Evolutionary conservation across 2,113 vertebrate genomes (phyloP), one percentile per base, ranked within the genome.

Genomic region (Coreoperca whiteheadi): DNA sequence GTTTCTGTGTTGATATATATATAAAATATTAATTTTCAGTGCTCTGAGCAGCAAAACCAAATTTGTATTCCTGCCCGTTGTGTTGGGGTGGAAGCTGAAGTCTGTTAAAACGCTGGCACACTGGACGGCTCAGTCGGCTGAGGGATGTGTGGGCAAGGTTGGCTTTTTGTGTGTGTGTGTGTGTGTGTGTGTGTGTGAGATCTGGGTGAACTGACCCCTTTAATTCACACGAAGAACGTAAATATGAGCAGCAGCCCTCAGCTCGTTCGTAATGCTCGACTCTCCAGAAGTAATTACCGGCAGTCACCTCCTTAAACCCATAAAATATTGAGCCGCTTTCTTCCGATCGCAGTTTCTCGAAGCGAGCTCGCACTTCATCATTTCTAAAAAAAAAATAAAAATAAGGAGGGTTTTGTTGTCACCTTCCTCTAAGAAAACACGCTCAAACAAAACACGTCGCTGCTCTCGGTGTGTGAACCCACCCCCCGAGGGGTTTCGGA

Each of bases 401-500:
- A n/a, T n/a, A n/a, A n/a, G n/a, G 37, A 63, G 39, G 5, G n/a
- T 30, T 46, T 39, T 63, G 18, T 77, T n/a, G 39, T 83, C 77
- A 83, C 77, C 71, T 83, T 54, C 66, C 12, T 15, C 21, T 2
- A 34, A 39, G 21, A 53, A 50, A 82, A 69, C 48, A 64, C 32
- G 2, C 50, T 72, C n/a, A 32, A 23, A 78, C 32, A 61, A n/a
- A 87, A 84, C 65, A 66, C 65, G 23, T 77, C 72, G 74, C 51
- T 70, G 57, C 65, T 77, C 39, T 80, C 21, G 1, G 60, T 63
- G 80, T 78, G 70, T 46, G 43, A 46, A 23, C 25, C 10, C 61
- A 4, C 32, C 59, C 59, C 67, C 66, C 6, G 43, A 67, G 56
- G 74, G 15, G 81, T 75, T 83, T 75, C 14, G 50, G 43, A 43